Evolutionary conservation across 1,140 invertebrate genomes (phyloP), one percentile per base, ranked within the genome.

Genomic region (Aporrectodea caliginosa): DNA sequence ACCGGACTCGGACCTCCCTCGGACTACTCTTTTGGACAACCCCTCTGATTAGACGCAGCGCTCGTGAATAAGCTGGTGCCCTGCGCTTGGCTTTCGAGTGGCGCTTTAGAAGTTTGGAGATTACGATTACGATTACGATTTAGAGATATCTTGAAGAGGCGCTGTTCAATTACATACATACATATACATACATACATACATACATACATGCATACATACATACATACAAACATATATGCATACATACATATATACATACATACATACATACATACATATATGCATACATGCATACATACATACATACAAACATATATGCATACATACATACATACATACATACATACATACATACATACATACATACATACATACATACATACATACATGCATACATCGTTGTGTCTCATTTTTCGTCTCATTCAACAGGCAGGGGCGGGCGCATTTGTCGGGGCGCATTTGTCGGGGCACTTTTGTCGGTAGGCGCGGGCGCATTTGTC

Each of bases 241-340:
- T 58, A 58, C 22, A 58, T 12, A 58, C 22, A 58, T 12, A 58
- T 58, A 58, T 58, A 58, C 43, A 58, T 58, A 6, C 43, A 58
- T 58, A 22, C 43, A 58, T 58, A 22, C 43, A 58, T 58, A 58
- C 43, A 58, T 58, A 58, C 43, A 58, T 58, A 58, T 58, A 58
- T 58, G 22, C 43, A 58, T 58, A 58, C 43, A 58, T 58, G 22
- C 43, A 58, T 58, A 58, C 43, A 58, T 58, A 22, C 43, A 58
- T 58, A 58, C 43, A 58, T 58, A 58, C 43, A 58, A 12, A 22
- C 43, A 58, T 58, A 58, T 22, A 58, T 58, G 22, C 43, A 58
- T 58, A 58, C 43, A 58, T 58, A 58, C 43, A 58, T 58, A 58
- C 43, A 58, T 58, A 58, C 43, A 58, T 58, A 22, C 43, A 58